Evolutionary conservation across 2,888 invertebrate species (phyloP).

Genomic region (Rhingia campestris): DNA sequence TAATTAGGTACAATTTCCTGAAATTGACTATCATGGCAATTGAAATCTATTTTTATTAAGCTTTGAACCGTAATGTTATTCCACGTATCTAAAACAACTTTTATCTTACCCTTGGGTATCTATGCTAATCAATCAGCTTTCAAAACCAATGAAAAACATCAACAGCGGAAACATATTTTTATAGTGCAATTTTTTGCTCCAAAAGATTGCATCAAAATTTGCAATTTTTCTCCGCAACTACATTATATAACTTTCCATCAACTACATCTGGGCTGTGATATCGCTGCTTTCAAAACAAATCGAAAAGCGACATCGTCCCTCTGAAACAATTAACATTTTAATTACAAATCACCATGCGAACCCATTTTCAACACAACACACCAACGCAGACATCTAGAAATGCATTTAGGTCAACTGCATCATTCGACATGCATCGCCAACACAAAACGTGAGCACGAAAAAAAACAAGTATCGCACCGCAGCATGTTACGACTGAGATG

Average conservation of each 20-base stretch:
- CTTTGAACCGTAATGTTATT: no score
- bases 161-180: no score
- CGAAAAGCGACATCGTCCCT: constrained; percentile 14
- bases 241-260: background rate
- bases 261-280: background rate
- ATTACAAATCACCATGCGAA: constrained; percentile 53
- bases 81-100: no score
- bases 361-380: constrained; percentile 44
- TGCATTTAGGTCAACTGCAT: constrained; percentile 69
- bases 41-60: no score
- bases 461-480: constrained; percentile 39
- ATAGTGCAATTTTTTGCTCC: no score
- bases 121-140: no score
- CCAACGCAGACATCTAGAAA: constrained; percentile 45
- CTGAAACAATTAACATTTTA: constrained; percentile 59
- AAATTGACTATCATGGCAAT: no score
- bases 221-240: no score
- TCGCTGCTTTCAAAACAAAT: constrained; percentile 12
- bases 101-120: no score
- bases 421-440: constrained; percentile 69
- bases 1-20: no score
- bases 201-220: no score
- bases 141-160: no score
- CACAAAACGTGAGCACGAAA: constrained; percentile 64
- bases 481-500: constrained; percentile 26